Evolutionary conservation across 2,888 invertebrate genomes (phyloP), one percentile per base, ranked within the genome.

Genomic region (Catonia carolina): DNA sequence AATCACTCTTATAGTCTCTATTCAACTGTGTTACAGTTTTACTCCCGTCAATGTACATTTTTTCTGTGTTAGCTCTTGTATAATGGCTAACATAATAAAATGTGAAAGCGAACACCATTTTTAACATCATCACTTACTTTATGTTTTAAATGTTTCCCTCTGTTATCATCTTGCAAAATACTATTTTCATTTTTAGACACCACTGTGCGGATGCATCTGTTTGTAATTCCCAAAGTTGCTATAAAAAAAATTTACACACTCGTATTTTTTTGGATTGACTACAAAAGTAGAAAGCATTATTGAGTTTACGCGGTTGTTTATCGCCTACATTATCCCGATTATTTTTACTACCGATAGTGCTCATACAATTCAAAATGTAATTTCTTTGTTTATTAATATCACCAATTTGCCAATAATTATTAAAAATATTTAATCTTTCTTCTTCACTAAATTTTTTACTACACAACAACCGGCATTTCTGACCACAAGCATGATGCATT

Each of bases 111-210:
- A 33, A 67, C 59, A 39, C 57, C 61, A 51, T 63, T 50, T 54
- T 62, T 63, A 36, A 66, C 59, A 41, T 59, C 56, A 53, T 54
- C n/a, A n/a, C n/a, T n/a, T n/a, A n/a, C n/a, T n/a, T n/a, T n/a
- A n/a, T n/a, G n/a, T n/a, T n/a, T n/a, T n/a, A n/a, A n/a, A 61
- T 68, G 67, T 58, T 66, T 67, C 59, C 65, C 67, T 59, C 67
- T 60, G 22, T 61, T 47, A 53, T 68, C 66, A 49, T 58, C 54
- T 42, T 62, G 51, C 49, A 64, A 52, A 31, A 64, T 52, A 39
- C 62, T 60, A 14, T 33, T 59, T 47, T 54, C 52, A 50, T n/a
- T 59, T 56, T 52, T 57, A 33, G 27, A 36, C 51, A 56, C 4
- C 4, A 59, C 61, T n/a, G 65, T 64, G n/a, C 57, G 55, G 39